Evolutionary conservation across 2,113 vertebrate species (phyloP), one percentile per base, ranked within the genome.

Genomic region (Myxocyprinus asiaticus): DNA sequence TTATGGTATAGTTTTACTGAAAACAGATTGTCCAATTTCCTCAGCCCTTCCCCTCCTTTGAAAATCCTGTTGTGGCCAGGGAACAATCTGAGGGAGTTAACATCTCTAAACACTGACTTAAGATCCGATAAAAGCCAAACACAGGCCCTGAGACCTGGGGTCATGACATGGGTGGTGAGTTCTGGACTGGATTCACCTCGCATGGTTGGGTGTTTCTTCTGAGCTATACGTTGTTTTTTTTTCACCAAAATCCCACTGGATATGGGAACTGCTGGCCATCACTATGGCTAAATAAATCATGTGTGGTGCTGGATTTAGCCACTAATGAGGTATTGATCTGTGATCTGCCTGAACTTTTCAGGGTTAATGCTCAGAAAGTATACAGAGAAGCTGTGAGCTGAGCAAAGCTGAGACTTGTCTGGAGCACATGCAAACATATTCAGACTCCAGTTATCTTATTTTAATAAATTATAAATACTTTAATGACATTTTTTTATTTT

Each of bases 41-140:
- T 69, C n/a, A 67, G 55, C 51, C 66, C 45, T 22, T 55, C 9
- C 71, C 42, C 67, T 44, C 9, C 9, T 56, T 74, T 12, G 11
- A 62, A 69, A 43, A 17, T 53, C 50, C 56, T 6, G 66, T 78
- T 55, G 81, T 79, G 77, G 80, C 80, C 79, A 81, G 66, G 85
- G 74, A 67, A 78, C 68, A 78, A 88, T 89, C 85, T 90, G 89
- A 89, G 83, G 80, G 80, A 85, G 85, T 86, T 83, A 89, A 89
- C 83, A 84, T 84, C 84, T 85, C 84, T 83, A 88, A 90, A 88
- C 81, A 86, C 86, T 86, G 83, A 90, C 15, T 33, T 55, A 58
- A 74, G 58, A 74, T 11, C 47, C 58, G 5, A n/a, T 12, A 59
- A 0, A 48, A 62, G 56, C 9, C n/a, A 62, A 62, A 71, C 42